Evolutionary conservation across 1,140 invertebrate species (phyloP), one percentile per base, ranked within the genome.

Genomic region (Bombus sibiricus): DNA sequence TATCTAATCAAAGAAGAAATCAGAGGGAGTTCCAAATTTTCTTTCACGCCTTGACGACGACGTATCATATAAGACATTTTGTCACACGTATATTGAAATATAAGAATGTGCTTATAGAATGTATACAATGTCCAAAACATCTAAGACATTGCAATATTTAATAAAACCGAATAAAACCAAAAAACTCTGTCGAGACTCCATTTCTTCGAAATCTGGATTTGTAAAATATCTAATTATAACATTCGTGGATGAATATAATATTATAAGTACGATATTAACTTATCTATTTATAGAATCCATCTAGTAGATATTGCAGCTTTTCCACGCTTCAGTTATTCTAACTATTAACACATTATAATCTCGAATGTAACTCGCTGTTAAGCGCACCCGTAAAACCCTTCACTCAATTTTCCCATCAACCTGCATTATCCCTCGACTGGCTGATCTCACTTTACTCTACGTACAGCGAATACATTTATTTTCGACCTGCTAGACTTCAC

Each of bases 281-380:
- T 43, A 8, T 6, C 1, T 59, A 37, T 57, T 64, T n/a, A 25
- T 28, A 22, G 59, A 57, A 53, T 15, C 18, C 12, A 25, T 62
- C n/a, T 32, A 53, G 1, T 22, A 53, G 8, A n/a, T 13, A 28
- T 69, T 34, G 28, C 64, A 22, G 32, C 13, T n/a, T 34, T 64
- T 64, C 64, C 3, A 37, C 37, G 37, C 73, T 77, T 75, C 28
- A 25, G 43, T 76, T 75, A 76, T 76, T 47, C 15, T 15, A 77
- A 83, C 73, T 77, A 77, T 83, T 77, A 77, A 76, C 76, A 85
- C 28, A 39, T 74, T 88, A 78, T 81, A 76, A 88, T 83, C 82
- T 22, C 57, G 74, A 32, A 71, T 80, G 57, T 72, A 89, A 88
- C 43, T 79, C 43, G 74, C 28, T 41, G 76, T 73, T 71, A 76